phyloP scores from a whole-genome alignment of 2,113 vertebrate genomes.

The Speoplatyrhinus poulsoni region DNA sequence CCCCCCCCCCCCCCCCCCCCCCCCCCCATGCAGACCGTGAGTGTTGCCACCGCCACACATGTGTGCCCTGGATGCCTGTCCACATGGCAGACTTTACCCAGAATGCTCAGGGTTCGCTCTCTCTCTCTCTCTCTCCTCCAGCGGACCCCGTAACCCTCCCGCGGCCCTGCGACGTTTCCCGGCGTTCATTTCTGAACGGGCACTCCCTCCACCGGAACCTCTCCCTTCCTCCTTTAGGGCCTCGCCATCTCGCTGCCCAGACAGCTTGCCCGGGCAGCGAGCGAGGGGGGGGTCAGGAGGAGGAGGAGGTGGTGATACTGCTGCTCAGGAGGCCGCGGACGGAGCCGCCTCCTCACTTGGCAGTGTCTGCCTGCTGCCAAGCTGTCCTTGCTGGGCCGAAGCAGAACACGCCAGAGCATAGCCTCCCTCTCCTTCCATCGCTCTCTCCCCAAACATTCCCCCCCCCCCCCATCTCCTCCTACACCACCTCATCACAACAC shows the following conservation, averaged over 20 bases:
- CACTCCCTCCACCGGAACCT: conserved; percentile 7
- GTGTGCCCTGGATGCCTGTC: conserved; percentile 15
- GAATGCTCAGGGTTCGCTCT: neutral
- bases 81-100: neutral
- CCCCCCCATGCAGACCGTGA: neutral
- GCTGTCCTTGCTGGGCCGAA: conserved; percentile 40
- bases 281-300: neutral
- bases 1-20: no score
- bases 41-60: conserved; percentile 52
- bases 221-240: neutral
- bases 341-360: conserved; percentile 52
- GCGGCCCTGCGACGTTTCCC: neutral
- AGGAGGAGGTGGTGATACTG: conserved; percentile 36
- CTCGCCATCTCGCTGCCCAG: conserved; percentile 22
- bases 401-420: conserved; percentile 31
- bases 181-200: neutral
- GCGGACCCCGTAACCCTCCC: neutral
- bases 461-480: conserved; percentile 23
- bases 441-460: neutral
- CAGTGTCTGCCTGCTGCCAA: conserved; percentile 62
- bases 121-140: neutral
- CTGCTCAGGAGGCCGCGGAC: conserved; percentile 60
- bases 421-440: neutral
- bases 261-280: conserved; percentile 39
- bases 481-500: conserved; percentile 27